Conservation (phyloP, 1,140 invertebrate species). For the Phocides pigmalion region DNA sequence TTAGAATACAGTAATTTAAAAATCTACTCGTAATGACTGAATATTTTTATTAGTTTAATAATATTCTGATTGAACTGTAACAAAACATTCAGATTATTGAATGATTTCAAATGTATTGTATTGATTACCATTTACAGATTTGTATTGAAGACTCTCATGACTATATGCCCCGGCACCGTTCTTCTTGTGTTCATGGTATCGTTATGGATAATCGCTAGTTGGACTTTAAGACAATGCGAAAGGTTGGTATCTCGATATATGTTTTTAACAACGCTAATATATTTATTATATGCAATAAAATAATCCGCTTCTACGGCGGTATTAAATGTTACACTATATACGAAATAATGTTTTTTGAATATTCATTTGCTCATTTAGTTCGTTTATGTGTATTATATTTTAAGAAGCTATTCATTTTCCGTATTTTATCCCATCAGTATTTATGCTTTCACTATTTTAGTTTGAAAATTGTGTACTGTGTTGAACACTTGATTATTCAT, state of each 20-base stretch:
- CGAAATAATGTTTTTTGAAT: slow-evolving; percentile 27
- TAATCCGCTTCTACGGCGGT: slow-evolving; percentile 18
- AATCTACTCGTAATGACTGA: too few species aligned
- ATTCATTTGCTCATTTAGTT: slow-evolving; percentile 48
- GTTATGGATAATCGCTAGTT: slow-evolving; percentile 99
- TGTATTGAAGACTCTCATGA: slow-evolving; percentile 99
- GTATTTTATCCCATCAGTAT: slow-evolving; percentile 56
- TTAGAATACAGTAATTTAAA: too few species aligned
- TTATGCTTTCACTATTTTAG: slow-evolving; percentile 64
- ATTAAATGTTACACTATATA: slow-evolving; percentile 5
- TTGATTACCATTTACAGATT: slow-evolving; percentile 86
- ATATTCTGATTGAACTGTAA: too few species aligned
- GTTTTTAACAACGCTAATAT: slow-evolving; percentile 25
- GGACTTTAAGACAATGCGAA: slow-evolving; percentile 99
- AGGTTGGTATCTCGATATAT: slow-evolving; percentile 88
- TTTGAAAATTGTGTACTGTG: slow-evolving; percentile 48
- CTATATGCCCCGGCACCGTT: slow-evolving; percentile 99
- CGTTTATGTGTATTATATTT: slow-evolving; percentile 48
- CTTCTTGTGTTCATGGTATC: slow-evolving; percentile 99
- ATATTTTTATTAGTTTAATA: too few species aligned
- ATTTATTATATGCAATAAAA: slow-evolving; percentile 19
- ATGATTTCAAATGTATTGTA: not conserved
- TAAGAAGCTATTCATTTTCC: slow-evolving; percentile 48
- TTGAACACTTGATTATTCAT: slow-evolving; percentile 39
- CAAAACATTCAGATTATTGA: too few species aligned